These are phyloP conservation scores for Xenops minutus DNA, from an alignment of 2,797 vertebrate genomes.

Conservation along the genomic window DNA sequence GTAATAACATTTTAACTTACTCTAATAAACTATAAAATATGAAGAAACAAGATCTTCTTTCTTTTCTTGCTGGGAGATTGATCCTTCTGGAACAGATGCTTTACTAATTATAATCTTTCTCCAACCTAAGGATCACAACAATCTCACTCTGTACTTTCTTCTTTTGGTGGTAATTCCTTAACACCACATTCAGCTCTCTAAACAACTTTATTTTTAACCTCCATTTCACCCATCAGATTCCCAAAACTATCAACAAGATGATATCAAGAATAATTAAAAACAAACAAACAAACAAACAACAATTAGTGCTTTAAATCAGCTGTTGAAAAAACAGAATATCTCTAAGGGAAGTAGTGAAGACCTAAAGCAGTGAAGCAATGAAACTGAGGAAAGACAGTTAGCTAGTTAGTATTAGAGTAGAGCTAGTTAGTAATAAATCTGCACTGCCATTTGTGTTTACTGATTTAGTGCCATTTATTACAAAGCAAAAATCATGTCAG, in stretches of 20 bases:
- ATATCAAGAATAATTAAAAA: not conserved
- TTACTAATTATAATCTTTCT: too few relatives aligned
- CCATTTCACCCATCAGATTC: not conserved
- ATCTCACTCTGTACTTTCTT: too few relatives aligned
- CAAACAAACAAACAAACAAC: not conserved
- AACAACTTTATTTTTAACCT: not conserved
- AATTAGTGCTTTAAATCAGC: not conserved
- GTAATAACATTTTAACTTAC: too few relatives aligned
- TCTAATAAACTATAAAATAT: too few relatives aligned
- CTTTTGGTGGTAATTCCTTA: too few relatives aligned
- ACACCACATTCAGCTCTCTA: not conserved
- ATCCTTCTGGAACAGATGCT: too few relatives aligned
- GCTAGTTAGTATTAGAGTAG: fast-evolving
- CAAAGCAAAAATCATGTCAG: not conserved
- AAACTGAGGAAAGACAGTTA: not conserved
- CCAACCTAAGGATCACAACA: too few relatives aligned
- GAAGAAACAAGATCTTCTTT: too few relatives aligned
- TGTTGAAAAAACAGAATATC: not conserved
- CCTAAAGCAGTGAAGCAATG: not conserved
- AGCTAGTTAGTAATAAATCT: not conserved
- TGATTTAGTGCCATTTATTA: not conserved
- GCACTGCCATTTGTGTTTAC: not conserved
- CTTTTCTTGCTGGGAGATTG: too few relatives aligned
- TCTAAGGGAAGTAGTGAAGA: not conserved
- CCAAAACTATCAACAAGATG: not conserved